Base-by-base conservation (phyloP, 2,113 vertebrate genomes). In the Syngnathus typhle region DNA sequence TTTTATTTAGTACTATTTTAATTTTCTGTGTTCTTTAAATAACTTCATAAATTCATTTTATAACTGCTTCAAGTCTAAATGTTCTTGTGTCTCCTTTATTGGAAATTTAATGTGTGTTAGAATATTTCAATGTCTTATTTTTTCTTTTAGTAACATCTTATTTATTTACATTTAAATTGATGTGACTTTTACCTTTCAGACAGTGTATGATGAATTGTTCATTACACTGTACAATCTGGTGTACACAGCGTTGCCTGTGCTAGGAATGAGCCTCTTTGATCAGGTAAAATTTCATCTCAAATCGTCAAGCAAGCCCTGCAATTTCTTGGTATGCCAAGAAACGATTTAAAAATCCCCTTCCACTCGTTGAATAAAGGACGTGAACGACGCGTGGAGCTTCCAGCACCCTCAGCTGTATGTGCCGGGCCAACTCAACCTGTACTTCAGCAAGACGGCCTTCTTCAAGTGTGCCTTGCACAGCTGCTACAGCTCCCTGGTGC, bases 181-280 rank as follows among this genome's bases (percentile, higher is more conserved):
- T 78, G 4, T 37, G 16, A 6, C 60, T 43, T 23, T 41, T 7
- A 58, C 13, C 72, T 77, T 87, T 39, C 83, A 98, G 96, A 94
- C 94, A 0, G 94, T 98, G 65, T 98, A 97, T 7, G 96, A 99
- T 10, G 92, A 95, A 66, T 98, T 94, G 94, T 99, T 96, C 84
- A 97, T 99, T 71, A 94, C 95, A 0, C 90, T 95, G 56, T 99
- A 96, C 90, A 99, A 98, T 76, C 85, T 99, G 88, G 75, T 98
- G 9, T 98, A 98, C 88, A 98, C 96, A 6, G 94, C 95, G 0
- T 91, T 99, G 0, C 96, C 97, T 0, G 92, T 99, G 27, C 88
- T 99, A 79, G 94, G 94, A 67, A 93, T 98, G 95, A 94, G 96
- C 82, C 93, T 98, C 41, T 98, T 99, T 58, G 95, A 98, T 75